Base-by-base conservation (phyloP, 1,140 invertebrate species). In the Asobara japonica region DNA sequence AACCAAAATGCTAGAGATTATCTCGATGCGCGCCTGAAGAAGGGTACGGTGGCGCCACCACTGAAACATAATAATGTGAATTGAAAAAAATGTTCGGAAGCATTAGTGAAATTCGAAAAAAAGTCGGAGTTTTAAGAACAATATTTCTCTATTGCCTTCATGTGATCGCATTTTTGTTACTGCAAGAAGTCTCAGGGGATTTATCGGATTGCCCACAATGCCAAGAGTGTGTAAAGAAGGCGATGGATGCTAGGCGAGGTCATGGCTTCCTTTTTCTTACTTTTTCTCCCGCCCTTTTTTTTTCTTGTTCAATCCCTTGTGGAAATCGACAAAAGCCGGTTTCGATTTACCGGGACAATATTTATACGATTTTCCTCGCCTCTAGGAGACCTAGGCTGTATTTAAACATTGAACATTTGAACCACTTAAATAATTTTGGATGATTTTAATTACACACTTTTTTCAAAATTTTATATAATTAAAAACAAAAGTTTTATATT, bases 151-250 rank as follows among this genome's bases (percentile, higher is more conserved):
- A 51, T 56, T 56, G 51, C 51, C 13, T 56, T 25, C 25, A 56
- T 56, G 51, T 56, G 51, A 56, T 56, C 51, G 51, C 51, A 56
- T 56, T 56, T 56, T 56, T 27, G 51, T 56, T 56, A 56, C 51
- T 45, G 8, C 22, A 56, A 56, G 20, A 56, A 56, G 18, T 56
- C 51, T 27, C 51, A 25, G 0, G 51, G 22, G 51, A 56, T 56
- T 56, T 56, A 56, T 56, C 51, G 51, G 51, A 27, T 22, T 56
- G 18, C 25, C 10, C 18, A 56, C 51, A 56, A 56, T 56, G 25
- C 22, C 20, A 8, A 13, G 22, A 22, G 22, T 56, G 51, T 56
- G 51, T 56, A 56, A 56, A 56, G 51, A 56, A 25, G 13, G 2
- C 51, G 20, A 56, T 56, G 22, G 4, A 56, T 25, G 51, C 20